These are phyloP conservation scores for Synanthedon formicaeformis DNA, from an alignment of 2,888 invertebrate species.

Conservation along the genomic window DNA sequence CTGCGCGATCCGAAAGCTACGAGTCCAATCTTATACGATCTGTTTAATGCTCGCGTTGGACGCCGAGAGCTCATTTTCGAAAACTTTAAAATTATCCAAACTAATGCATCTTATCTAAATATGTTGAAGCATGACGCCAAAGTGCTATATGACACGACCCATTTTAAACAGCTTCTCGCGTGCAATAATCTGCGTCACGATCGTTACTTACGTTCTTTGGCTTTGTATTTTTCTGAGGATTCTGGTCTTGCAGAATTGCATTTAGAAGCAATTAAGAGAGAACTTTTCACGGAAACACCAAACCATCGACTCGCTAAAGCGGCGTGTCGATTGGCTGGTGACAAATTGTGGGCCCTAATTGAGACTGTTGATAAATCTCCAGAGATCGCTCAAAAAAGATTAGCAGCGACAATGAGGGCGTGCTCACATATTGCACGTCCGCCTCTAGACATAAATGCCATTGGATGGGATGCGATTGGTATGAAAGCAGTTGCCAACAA, in stretches of 20 bases:
- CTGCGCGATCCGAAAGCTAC: slow-evolving; percentile 13
- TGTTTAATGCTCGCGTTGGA: slow-evolving; percentile 25
- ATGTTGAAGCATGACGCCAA: slow-evolving; percentile 31
- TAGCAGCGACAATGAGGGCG: slow-evolving; percentile 24
- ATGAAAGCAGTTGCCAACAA: slow-evolving; percentile 33
- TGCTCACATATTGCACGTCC: slow-evolving; percentile 29
- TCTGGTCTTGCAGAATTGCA: slow-evolving; percentile 24
- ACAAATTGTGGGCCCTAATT: slow-evolving; percentile 5
- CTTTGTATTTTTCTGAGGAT: slow-evolving; percentile 33
- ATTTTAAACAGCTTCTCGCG: slow-evolving; percentile 14
- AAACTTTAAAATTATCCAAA: slow-evolving; percentile 24
- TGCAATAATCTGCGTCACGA: slow-evolving; percentile 15
- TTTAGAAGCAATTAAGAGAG: slow-evolving; percentile 7
- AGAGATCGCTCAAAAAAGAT: slow-evolving; percentile 8
- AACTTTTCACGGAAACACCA: slow-evolving; percentile 2
- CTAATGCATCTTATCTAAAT: slow-evolving; percentile 34
- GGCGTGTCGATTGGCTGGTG: slow-evolving; percentile 10
- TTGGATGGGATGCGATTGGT: slow-evolving; percentile 27
- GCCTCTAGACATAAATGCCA: slow-evolving; percentile 17
- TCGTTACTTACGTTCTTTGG: slow-evolving; percentile 25
- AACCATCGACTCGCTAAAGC: slow-evolving; percentile 11
- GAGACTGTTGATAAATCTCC: slow-evolving; percentile 10
- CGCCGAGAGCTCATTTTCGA: slow-evolving; percentile 28
- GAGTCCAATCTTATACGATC: slow-evolving; percentile 15
- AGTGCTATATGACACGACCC: slow-evolving; percentile 16